Base-by-base conservation (phyloP, 2,797 vertebrate species). In the Harpagifer antarcticus region DNA sequence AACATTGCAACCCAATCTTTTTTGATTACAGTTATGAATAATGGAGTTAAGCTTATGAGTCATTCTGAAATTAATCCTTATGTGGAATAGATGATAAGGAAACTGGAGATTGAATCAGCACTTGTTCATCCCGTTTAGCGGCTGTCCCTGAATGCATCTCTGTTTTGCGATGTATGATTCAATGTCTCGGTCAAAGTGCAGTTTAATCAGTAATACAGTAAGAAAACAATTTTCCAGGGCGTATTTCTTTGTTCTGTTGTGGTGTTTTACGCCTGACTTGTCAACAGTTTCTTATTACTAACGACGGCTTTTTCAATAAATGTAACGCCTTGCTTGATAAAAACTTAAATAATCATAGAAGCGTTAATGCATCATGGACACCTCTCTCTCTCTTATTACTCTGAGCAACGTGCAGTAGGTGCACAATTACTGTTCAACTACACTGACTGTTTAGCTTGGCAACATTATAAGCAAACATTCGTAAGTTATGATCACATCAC, bases 171-270 rank as follows among this genome's bases (percentile, higher is more conserved):
- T 12, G 0, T 50, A 3, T 80, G 45, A 59, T 58, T 74, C 54
- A 75, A 80, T 68, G 53, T 67, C 43, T 82, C 44, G 12, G 19
- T 59, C 16, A 9, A 61, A 71, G 75, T 49, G 16, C 0, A 37
- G 2, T 85, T 88, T 79, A 74, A 85, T 82, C 58, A 78, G 54
- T 23, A 14, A 72, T 31, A 40, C 13, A 43, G 45, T 11, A 27
- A 54, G 5, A 65, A 64, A 49, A 82, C 53, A 81, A 74, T 33
- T 23, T 42, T 40, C 49, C 17, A n/a, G 62, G 82, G 84, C 19
- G 81, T 82, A 55, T 81, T 61, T 57, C 69, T 70, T 85, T 86
- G 64, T 80, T 76, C 54, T 75, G 42, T 83, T 71, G 78, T 76
- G 66, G 49, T 64, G 44, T 19, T 0, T 3, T 8, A 0, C 6